Percentiles rank a stretch among this genome's conserved stretches.
phyloP scores from a whole-genome alignment of 2,113 vertebrate species.

The Hippoglossus stenolepis region DNA sequence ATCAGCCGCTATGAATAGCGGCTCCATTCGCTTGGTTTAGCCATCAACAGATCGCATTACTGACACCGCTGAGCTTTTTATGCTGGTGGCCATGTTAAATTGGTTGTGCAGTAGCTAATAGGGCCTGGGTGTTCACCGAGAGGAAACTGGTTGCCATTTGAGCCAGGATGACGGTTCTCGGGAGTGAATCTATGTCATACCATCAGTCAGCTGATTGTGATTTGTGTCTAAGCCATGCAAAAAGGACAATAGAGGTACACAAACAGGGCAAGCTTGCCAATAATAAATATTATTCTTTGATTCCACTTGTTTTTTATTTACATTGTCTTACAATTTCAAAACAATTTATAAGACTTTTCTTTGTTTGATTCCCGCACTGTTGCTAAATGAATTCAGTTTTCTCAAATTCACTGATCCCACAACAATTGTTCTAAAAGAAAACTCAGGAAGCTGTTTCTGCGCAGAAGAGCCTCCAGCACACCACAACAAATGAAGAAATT shows the following conservation, averaged over 20 bases:
- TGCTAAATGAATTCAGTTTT: constrained; percentile 20
- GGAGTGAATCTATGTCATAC: constrained; percentile 43
- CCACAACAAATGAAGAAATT: constrained; percentile 43
- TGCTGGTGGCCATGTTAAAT: constrained; percentile 67
- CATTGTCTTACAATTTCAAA: background rate
- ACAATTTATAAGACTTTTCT: background rate
- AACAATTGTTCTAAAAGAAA: constrained; percentile 18
- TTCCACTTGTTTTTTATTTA: background rate
- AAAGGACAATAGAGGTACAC: background rate
- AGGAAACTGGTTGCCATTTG: constrained; percentile 36
- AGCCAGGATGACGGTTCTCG: constrained; percentile 21
- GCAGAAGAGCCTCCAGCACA: constrained; percentile 17
- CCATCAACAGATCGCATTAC: constrained; percentile 71
- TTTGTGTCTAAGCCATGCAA: constrained; percentile 27
- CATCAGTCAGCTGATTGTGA: constrained; percentile 48
- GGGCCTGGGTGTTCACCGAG: constrained; percentile 42
- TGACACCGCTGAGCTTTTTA: constrained; percentile 67
- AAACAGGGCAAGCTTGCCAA: background rate
- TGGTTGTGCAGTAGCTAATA: constrained; percentile 66
- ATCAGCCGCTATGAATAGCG: constrained; percentile 60
- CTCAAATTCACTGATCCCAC: constrained; percentile 23
- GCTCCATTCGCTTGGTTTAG: constrained; percentile 59
- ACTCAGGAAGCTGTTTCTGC: constrained; percentile 10
- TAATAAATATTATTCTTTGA: background rate
- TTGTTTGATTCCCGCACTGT: constrained; percentile 4